Evolutionary conservation across 1,140 invertebrate genomes (phyloP).

Genomic region (Mercenaria mercenaria): DNA sequence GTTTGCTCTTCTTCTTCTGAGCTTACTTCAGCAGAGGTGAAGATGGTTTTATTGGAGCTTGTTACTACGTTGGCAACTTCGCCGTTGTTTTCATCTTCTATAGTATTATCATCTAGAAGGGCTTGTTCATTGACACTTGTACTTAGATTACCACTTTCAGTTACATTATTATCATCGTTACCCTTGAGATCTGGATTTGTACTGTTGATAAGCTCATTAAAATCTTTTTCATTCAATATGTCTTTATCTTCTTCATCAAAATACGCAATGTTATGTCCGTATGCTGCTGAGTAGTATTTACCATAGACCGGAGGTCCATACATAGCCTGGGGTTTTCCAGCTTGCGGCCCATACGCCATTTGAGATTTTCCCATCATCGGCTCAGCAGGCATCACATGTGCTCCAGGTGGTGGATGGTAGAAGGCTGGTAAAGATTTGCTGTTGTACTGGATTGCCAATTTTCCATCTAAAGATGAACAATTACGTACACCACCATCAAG

Average conservation of each 20-base stretch:
- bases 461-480: neutral
- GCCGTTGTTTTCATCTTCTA: no score
- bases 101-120: neutral
- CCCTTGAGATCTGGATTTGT: neutral
- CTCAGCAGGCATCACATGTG: slow-evolving; percentile 14
- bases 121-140: neutral
- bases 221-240: slow-evolving; percentile 6
- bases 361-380: neutral
- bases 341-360: neutral
- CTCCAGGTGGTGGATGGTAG: slow-evolving; percentile 37
- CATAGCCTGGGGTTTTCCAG: neutral
- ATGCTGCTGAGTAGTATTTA: neutral
- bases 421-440: slow-evolving; percentile 29
- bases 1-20: slow-evolving; percentile 4
- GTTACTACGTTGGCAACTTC: neutral
- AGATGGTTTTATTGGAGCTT: no score
- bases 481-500: neutral
- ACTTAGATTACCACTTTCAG: neutral
- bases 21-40: neutral
- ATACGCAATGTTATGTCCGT: neutral
- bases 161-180: neutral
- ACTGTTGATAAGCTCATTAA: neutral
- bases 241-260: slow-evolving; percentile 31
- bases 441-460: neutral
- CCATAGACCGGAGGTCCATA: neutral